Base-by-base conservation (phyloP, 2,888 invertebrate species). In the Adela reaumurella region DNA sequence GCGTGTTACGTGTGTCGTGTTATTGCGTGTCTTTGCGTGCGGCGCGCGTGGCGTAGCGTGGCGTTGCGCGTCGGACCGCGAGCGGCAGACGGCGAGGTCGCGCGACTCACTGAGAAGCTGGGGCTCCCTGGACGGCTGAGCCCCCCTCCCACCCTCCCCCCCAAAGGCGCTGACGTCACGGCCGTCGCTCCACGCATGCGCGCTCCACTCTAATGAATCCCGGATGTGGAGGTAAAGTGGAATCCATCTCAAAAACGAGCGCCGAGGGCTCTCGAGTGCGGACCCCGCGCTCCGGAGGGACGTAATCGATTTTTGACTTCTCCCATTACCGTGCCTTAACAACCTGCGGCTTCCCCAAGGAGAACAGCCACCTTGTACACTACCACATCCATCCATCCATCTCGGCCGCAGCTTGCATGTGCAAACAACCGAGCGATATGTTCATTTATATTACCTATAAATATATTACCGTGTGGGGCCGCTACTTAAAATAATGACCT, bases 231-330 rank as follows among this genome's bases (percentile, higher is more conserved):
- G 35, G 35, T 35, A 14, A 35, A 35, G 35, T 35, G 35, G 46
- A 43, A 57, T 58, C 62, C 64, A 64, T 67, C 73, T 73, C 70
- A 67, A 66, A 71, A 69, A 67, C 65, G 65, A 70, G 67, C 62
- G 61, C 66, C 62, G 69, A 76, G 73, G 62, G 65, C 73, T 67
- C 76, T 77, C 70, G 68, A 70, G 67, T 70, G 71, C 65, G 68
- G 76, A 76, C 76, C 74, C 73, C 72, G 70, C 70, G 68, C 61
- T 64, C 69, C 74, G 76, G 70, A 68, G 71, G 69, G 62, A 70
- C 65, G 68, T 69, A 74, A 78, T 78, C 77, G 77, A 78, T 78
- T 74, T 77, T 74, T 68, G 68, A 74, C 70, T 35, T 35, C 35
- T 35, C 35, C 35, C 35, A 35, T 35, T 35, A 35, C 35, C 14